These are phyloP conservation scores for Promerops cafer DNA, from an alignment of 2,113 vertebrate genomes.

Conservation along the genomic window DNA sequence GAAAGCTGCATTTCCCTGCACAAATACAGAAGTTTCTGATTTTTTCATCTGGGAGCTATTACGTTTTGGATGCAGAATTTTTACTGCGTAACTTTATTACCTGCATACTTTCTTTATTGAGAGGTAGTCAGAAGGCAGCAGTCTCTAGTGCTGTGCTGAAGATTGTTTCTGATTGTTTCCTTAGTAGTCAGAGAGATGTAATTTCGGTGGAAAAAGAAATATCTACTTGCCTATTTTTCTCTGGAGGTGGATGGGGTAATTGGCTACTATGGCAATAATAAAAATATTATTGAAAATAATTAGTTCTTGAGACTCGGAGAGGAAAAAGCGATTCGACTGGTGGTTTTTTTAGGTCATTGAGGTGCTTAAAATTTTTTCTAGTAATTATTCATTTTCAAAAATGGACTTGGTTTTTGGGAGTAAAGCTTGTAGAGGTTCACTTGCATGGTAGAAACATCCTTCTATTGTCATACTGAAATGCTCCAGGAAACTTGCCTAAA, in stretches of 20 bases:
- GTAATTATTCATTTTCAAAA: background rate
- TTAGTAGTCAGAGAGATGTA: background rate
- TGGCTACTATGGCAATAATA: slow-evolving; percentile 6
- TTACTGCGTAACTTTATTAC: background rate
- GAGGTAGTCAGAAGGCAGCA: background rate
- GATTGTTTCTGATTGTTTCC: slow-evolving; percentile 1
- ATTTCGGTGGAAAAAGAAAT: background rate
- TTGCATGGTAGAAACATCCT: background rate
- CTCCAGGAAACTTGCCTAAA: background rate
- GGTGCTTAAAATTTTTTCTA: background rate
- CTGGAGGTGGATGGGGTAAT: background rate
- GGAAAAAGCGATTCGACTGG: background rate
- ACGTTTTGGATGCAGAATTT: background rate
- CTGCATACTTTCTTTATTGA: background rate
- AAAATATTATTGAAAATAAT: background rate
- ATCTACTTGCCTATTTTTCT: background rate
- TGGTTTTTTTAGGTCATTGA: background rate
- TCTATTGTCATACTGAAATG: background rate
- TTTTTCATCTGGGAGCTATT: background rate
- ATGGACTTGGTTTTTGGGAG: background rate
- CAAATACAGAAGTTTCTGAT: background rate
- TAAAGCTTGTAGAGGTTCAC: background rate
- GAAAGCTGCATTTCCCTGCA: background rate
- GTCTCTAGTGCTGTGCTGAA: slow-evolving; percentile 1
- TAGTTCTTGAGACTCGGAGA: background rate